A percentile compares a stretch with the other conserved stretches of the same genome.
Evolutionary conservation across 2,888 invertebrate genomes (phyloP).

Genomic region (Epistrophella euchroma): DNA sequence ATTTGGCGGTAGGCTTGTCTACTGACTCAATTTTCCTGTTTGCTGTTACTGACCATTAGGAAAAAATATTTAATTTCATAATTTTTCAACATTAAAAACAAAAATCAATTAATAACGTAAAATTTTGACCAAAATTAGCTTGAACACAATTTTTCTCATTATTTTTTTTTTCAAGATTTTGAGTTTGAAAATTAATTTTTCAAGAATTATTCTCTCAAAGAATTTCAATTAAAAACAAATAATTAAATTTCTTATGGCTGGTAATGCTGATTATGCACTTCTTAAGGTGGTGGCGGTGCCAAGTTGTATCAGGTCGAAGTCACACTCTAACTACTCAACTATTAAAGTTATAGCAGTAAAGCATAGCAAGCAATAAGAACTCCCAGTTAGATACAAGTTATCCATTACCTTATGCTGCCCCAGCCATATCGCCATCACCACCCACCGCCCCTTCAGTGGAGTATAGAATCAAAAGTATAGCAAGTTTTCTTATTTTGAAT

Average conservation of each 20-base stretch:
- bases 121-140: too few species aligned
- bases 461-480: slow-evolving; percentile 37
- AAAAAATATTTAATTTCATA: too few species aligned
- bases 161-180: too few species aligned
- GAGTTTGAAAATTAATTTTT: too few species aligned
- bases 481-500: slow-evolving; percentile 60
- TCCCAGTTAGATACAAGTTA: slow-evolving; percentile 49
- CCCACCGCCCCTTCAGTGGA: slow-evolving; percentile 52
- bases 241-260: neutral
- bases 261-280: neutral
- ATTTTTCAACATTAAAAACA: too few species aligned
- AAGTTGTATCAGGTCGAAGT: slow-evolving; percentile 3
- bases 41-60: too few species aligned
- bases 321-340: slow-evolving; percentile 18
- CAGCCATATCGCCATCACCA: slow-evolving; percentile 1
- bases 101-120: too few species aligned
- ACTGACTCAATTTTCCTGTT: too few species aligned
- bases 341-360: slow-evolving; percentile 1
- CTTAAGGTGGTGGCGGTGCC: neutral
- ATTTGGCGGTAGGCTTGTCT: too few species aligned
- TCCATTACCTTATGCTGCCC: slow-evolving; percentile 57
- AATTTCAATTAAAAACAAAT: too few species aligned
- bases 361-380: slow-evolving; percentile 30
- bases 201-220: too few species aligned
- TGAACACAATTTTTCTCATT: too few species aligned